Evolutionary conservation across 2,113 vertebrate genomes (phyloP).

Genomic region (Periophthalmus modestus): DNA sequence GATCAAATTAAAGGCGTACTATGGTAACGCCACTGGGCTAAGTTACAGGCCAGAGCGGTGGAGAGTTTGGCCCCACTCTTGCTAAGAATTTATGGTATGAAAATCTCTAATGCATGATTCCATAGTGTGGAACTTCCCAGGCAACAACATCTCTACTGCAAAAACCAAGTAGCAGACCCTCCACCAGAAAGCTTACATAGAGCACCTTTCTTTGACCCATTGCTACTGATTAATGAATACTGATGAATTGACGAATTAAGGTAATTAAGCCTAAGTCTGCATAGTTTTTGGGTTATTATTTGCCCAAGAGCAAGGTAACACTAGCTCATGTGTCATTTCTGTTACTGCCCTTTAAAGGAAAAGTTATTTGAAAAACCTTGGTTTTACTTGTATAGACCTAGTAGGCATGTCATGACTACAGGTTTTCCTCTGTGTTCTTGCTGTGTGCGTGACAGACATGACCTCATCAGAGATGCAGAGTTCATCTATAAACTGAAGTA

Average conservation of each 20-base stretch:
- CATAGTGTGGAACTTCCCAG: neutral
- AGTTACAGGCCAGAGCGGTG: too few relatives aligned
- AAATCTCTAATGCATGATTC: too few relatives aligned
- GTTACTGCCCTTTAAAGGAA: neutral
- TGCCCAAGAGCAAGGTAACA: neutral
- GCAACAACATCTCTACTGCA: too few relatives aligned
- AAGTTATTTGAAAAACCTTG: too few relatives aligned
- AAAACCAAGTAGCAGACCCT: neutral
- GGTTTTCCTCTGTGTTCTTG: neutral
- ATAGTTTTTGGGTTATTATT: neutral
- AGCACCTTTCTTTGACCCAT: neutral
- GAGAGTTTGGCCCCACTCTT: too few relatives aligned
- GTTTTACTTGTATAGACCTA: neutral
- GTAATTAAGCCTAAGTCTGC: neutral
- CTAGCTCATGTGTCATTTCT: neutral
- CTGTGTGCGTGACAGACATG: conserved; percentile 16
- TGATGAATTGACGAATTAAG: too few relatives aligned
- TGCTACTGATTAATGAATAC: neutral
- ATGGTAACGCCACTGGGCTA: neutral
- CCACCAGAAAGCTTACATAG: too few relatives aligned
- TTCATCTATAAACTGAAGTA: conserved; percentile 45
- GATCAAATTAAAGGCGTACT: neutral
- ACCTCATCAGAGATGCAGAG: conserved; percentile 50
- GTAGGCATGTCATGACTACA: neutral
- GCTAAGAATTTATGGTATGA: neutral